These are phyloP conservation scores for Pholis gunnellus DNA, from an alignment of 2,113 vertebrate genomes.

Conservation along the genomic window DNA sequence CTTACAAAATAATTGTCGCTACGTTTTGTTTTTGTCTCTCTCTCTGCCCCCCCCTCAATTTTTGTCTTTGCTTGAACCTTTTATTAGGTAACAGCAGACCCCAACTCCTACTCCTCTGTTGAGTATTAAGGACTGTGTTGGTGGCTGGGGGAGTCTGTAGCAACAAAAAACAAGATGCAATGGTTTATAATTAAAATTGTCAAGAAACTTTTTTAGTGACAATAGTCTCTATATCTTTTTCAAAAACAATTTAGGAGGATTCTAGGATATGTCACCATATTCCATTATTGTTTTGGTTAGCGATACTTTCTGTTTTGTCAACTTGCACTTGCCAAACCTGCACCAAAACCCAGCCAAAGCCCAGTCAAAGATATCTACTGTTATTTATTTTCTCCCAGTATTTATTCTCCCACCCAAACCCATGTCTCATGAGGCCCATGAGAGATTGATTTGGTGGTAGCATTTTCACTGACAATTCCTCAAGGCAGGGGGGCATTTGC, in stretches of 20 bases:
- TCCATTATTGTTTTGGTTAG: not conserved
- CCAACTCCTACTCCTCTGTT: slow-evolving; percentile 13
- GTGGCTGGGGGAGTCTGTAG: slow-evolving; percentile 26
- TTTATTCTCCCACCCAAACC: slow-evolving; percentile 63
- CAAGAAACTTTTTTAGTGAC: not conserved
- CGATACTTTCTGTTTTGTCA: slow-evolving; percentile 3
- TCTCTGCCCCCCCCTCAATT: not conserved
- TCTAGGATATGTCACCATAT: not conserved
- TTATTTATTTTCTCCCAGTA: slow-evolving; percentile 20
- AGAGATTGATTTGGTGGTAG: slow-evolving; percentile 78
- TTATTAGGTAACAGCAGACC: slow-evolving; percentile 65
- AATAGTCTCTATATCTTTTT: not conserved
- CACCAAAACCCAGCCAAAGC: not conserved
- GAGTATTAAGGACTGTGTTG: slow-evolving; percentile 33
- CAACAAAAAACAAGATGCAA: not conserved
- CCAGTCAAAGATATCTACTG: not conserved
- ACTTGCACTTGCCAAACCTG: slow-evolving; percentile 7
- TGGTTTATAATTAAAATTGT: not conserved
- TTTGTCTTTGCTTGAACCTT: slow-evolving; percentile 73
- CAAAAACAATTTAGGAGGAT: not conserved
- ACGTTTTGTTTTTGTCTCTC: slow-evolving; percentile 50
- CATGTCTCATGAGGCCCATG: slow-evolving; percentile 64
- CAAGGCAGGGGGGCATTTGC: slow-evolving; percentile 69
- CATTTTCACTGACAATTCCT: slow-evolving; percentile 78
- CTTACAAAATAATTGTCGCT: slow-evolving; percentile 79